Conservation (phyloP, 2,888 invertebrate genomes). For the Operophtera brumata region DNA sequence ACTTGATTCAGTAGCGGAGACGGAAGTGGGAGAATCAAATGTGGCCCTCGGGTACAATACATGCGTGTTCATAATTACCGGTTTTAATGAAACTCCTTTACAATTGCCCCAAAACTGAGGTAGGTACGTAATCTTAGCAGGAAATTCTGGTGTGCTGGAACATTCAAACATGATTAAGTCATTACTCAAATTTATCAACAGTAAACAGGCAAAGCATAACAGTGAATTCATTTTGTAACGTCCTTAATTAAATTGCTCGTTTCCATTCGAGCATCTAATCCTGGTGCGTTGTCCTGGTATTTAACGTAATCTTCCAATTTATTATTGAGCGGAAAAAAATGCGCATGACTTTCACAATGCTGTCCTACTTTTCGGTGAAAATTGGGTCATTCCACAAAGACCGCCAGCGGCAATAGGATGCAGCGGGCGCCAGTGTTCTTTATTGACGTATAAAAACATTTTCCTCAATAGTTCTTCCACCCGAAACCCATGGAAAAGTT, state of each 20-base stretch:
- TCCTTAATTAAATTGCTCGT: slow-evolving; percentile 8
- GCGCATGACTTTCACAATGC: slow-evolving; percentile 35
- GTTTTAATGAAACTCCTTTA: background rate
- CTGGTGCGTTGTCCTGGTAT: slow-evolving; percentile 5
- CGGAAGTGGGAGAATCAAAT: background rate
- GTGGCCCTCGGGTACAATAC: background rate
- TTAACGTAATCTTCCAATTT: slow-evolving; percentile 20
- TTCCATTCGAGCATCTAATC: slow-evolving; percentile 12
- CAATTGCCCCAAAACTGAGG: background rate
- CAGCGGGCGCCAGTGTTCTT: slow-evolving; percentile 38
- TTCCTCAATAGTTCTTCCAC: slow-evolving; percentile 7
- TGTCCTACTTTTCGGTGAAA: slow-evolving; percentile 49
- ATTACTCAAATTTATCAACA: slow-evolving; percentile 2
- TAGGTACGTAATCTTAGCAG: no score
- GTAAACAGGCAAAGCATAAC: background rate
- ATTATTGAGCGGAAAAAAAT: slow-evolving; percentile 30
- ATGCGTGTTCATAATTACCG: background rate
- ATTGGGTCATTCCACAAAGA: slow-evolving; percentile 50
- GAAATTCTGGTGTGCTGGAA: background rate
- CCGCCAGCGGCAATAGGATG: slow-evolving; percentile 46
- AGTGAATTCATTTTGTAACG: background rate
- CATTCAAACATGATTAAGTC: slow-evolving; percentile 1
- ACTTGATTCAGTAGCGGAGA: background rate
- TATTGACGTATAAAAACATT: slow-evolving; percentile 21
- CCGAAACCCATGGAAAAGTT: slow-evolving; percentile 4